These are phyloP conservation scores for Fulmarus glacialis DNA, from an alignment of 2,113 vertebrate species.

Conservation along the genomic window DNA sequence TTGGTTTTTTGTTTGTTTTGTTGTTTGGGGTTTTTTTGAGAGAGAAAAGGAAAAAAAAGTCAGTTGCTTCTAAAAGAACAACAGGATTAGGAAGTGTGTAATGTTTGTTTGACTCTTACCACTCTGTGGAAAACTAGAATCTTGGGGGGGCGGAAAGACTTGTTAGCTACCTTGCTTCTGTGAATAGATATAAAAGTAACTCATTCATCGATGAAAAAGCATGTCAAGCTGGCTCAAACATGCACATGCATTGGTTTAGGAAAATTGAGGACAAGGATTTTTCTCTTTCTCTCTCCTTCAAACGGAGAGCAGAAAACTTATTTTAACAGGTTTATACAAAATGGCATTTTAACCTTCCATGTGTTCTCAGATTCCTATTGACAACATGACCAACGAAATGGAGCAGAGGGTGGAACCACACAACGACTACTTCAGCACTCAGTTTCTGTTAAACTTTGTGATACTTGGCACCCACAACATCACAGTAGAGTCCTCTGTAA, in stretches of 20 bases:
- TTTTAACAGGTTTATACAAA: not conserved
- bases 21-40: not conserved
- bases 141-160: not conserved
- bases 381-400: conserved; percentile 91
- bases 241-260: not conserved
- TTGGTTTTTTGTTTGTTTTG: not conserved
- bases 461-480: conserved; percentile 91
- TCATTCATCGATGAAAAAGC: not conserved
- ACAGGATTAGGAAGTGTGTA: not conserved
- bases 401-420: conserved; percentile 96
- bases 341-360: not conserved
- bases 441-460: conserved; percentile 93
- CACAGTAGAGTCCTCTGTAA: conserved; percentile 93
- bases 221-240: not conserved
- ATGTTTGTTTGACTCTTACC: not conserved
- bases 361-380: conserved; percentile 83
- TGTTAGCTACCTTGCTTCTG: not conserved
- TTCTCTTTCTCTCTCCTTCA: not conserved
- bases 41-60: not conserved
- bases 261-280: not conserved
- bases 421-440: conserved; percentile 99
- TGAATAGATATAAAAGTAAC: not conserved
- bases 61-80: not conserved
- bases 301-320: not conserved
- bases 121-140: not conserved